Percentiles rank a stretch among this genome's conserved stretches.
Conservation (phyloP, 2,888 invertebrate genomes). For the Tholera decimalis region DNA sequence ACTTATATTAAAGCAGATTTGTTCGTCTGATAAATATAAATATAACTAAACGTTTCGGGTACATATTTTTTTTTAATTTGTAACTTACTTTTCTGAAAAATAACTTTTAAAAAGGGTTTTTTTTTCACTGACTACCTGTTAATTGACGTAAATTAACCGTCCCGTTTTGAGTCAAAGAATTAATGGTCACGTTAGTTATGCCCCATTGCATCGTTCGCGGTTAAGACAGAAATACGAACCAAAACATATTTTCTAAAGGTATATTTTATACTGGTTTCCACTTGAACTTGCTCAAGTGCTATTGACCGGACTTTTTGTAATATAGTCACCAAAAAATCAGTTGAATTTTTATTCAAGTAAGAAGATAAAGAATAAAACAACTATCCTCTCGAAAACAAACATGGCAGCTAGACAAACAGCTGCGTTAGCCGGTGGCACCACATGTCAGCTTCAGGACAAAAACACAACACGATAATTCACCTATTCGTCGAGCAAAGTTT, state of each 20-base stretch:
- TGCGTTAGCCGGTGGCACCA: slow-evolving; percentile 71
- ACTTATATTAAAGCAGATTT: no score
- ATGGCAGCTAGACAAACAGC: slow-evolving; percentile 63
- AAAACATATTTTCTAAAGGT: not conserved
- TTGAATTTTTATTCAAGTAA: slow-evolving; percentile 13
- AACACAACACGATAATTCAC: slow-evolving; percentile 66
- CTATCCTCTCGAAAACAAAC: slow-evolving; percentile 43
- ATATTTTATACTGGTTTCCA: slow-evolving; percentile 11
- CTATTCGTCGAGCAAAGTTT: slow-evolving; percentile 71
- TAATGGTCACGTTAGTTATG: slow-evolving; percentile 40
- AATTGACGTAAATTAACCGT: no score
- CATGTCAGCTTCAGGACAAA: slow-evolving; percentile 70
- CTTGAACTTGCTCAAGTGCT: not conserved
- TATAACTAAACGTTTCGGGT: no score
- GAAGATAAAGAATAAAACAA: slow-evolving; percentile 28
- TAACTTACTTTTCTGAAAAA: no score
- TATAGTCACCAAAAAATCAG: slow-evolving; percentile 15
- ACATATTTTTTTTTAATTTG: no score
- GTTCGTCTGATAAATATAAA: no score
- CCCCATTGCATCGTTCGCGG: slow-evolving; percentile 30
- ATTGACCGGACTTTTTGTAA: slow-evolving; percentile 28
- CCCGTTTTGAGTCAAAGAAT: no score
- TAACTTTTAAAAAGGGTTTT: no score
- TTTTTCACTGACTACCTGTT: no score
- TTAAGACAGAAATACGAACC: slow-evolving; percentile 1